A percentile compares a stretch with the other conserved stretches of the same genome.
Conservation (phyloP, 2,888 invertebrate genomes). For the Oeneis ivallda region DNA sequence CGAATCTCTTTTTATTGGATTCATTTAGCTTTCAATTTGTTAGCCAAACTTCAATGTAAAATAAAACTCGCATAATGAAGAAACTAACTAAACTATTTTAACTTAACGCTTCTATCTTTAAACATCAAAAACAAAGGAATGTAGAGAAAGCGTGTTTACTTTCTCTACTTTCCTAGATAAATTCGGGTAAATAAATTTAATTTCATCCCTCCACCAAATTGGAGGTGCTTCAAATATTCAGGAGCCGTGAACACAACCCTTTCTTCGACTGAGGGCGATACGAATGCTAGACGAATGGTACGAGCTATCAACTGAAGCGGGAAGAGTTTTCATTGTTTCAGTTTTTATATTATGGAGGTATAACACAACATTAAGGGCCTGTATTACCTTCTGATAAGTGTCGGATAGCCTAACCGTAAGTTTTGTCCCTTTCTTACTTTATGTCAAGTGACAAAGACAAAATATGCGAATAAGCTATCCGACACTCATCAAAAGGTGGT, state of each 20-base stretch:
- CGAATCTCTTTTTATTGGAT: too few relatives aligned
- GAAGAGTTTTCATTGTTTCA: neutral
- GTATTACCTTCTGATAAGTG: too few relatives aligned
- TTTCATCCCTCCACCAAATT: constrained; percentile 76
- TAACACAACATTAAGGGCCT: too few relatives aligned
- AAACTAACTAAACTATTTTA: neutral
- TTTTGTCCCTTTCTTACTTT: too few relatives aligned
- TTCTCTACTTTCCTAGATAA: constrained; percentile 68
- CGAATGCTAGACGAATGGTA: constrained; percentile 46
- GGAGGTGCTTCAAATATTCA: constrained; percentile 79
- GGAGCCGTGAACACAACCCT: constrained; percentile 79
- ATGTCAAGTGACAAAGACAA: too few relatives aligned
- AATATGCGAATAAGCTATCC: too few relatives aligned
- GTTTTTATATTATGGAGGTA: neutral
- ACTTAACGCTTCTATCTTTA: constrained; percentile 5
- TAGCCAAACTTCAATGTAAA: too few relatives aligned
- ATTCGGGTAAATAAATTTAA: constrained; percentile 79
- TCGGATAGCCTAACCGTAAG: too few relatives aligned
- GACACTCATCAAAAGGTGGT: too few relatives aligned
- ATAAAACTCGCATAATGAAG: too few relatives aligned
- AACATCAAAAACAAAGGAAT: constrained; percentile 45
- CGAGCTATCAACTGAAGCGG: constrained; percentile 41
- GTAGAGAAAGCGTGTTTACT: constrained; percentile 38
- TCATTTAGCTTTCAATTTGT: too few relatives aligned
- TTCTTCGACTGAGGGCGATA: constrained; percentile 71